Conservation (phyloP, 2,113 vertebrate genomes). For the Nicator chloris region DNA sequence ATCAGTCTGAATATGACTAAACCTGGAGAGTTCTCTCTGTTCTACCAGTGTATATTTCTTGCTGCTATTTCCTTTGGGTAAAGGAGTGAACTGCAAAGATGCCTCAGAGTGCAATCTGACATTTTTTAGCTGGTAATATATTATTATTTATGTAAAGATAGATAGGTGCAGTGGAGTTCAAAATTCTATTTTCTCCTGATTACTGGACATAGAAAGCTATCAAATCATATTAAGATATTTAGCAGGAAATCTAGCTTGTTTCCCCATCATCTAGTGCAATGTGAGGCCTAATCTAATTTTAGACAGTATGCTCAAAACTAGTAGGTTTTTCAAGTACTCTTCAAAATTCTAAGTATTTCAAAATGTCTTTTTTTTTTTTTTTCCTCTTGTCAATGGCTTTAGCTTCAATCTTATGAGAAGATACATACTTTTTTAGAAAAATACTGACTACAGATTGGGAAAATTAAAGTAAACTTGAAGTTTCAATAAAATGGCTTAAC, state of each 20-base stretch:
- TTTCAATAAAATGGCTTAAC: neutral
- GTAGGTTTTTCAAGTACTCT: neutral
- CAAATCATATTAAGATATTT: slow-evolving; percentile 23
- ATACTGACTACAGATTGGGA: neutral
- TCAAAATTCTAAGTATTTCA: neutral
- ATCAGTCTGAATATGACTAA: neutral
- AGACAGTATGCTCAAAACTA: neutral
- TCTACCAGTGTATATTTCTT: neutral
- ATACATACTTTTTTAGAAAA: neutral
- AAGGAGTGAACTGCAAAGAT: neutral
- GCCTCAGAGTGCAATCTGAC: neutral
- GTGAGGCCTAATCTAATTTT: neutral
- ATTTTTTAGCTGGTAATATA: neutral
- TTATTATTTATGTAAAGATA: slow-evolving; percentile 2
- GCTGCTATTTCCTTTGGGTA: neutral
- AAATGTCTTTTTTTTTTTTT: neutral
- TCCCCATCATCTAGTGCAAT: slow-evolving; percentile 16
- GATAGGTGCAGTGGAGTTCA: neutral
- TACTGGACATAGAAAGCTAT: slow-evolving; percentile 16
- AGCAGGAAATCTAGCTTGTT: neutral
- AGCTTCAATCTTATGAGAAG: neutral
- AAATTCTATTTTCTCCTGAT: slow-evolving; percentile 53
- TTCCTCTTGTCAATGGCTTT: neutral
- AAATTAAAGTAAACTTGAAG: neutral
- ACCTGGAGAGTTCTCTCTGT: neutral